A percentile compares a stretch with the other conserved stretches of the same genome.
phyloP scores from a whole-genome alignment of 2,888 invertebrate species.

The Taenaris catops region DNA sequence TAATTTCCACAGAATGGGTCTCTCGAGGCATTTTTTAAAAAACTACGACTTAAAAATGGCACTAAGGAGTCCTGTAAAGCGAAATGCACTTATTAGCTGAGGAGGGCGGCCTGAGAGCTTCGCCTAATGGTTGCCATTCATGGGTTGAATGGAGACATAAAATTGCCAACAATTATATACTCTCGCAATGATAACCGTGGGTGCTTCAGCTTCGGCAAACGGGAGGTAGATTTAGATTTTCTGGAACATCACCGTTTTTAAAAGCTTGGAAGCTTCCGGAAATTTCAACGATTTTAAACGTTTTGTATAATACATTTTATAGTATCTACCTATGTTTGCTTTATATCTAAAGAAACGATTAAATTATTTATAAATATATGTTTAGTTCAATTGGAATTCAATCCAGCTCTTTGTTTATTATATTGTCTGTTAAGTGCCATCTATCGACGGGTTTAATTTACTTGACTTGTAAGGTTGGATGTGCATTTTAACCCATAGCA shows the following conservation, averaged over 20 bases:
- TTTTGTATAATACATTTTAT: constrained; percentile 2
- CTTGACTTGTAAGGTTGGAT: too few species aligned
- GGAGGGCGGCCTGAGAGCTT: constrained; percentile 63
- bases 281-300: constrained; percentile 17
- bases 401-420: too few species aligned
- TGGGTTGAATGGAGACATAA: constrained; percentile 67
- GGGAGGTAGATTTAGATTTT: constrained; percentile 30
- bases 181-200: constrained; percentile 74
- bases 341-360: too few species aligned
- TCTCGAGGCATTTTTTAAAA: constrained; percentile 38
- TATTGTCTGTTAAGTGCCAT: too few species aligned
- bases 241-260: constrained; percentile 25
- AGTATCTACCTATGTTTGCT: too few species aligned
- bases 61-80: constrained; percentile 70
- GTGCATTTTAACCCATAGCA: too few species aligned
- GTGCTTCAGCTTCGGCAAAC: constrained; percentile 45
- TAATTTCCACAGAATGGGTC: constrained; percentile 39
- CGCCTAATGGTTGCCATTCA: constrained; percentile 76
- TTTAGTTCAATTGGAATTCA: too few species aligned
- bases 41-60: constrained; percentile 61
- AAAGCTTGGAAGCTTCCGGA: constrained; percentile 27
- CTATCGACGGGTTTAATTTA: too few species aligned
- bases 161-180: constrained; percentile 79
- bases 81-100: constrained; percentile 77
- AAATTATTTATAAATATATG: too few species aligned